Evolutionary conservation across 1,140 invertebrate species (phyloP), one percentile per base, ranked within the genome.

Genomic region (Aphelinus certus): DNA sequence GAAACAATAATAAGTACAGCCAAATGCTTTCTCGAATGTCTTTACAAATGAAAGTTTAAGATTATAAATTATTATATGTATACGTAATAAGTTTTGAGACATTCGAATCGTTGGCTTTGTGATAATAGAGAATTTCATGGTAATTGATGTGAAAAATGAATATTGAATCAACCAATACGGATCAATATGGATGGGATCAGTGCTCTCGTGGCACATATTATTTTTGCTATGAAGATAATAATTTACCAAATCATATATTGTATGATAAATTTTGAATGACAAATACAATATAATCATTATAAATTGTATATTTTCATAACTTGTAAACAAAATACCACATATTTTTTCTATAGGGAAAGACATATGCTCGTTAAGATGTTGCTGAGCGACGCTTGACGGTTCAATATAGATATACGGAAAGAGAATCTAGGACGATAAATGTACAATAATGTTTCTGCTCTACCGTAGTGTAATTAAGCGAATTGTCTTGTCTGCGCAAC

Each of bases 231-330:
- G 10, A 55, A 53, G 4, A 60, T 51, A 43, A 60, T 60, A 9
- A 53, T 62, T 53, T 71, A 42, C 45, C 10, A 42, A 1, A 53
- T 47, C n/a, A 26, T 58, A 49, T 49, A 61, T 70, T 62, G 26
- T 53, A 53, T 9, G 42, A 71, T 45, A 71, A 62, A 68, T 55
- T 61, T 62, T 62, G 43, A 46, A 62, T 53, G 9, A 53, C 51
- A 53, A 62, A 7, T 26, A 26, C 26, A 0, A 42, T 60, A 60
- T 2, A 70, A 60, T 49, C 10, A 71, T 51, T 53, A 62, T n/a
- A 60, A 60, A 60, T 61, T 63, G 43, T 71, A 55, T 48, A 53
- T 71, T 62, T 71, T 71, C 47, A 63, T 63, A 71, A 55, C 42
- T 62, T 58, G 66, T 69, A 58, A 69, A 69, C 46, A 58, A 26